Evolutionary conservation across 2,888 invertebrate species (phyloP).

Genomic region (Sesia bembeciformis): DNA sequence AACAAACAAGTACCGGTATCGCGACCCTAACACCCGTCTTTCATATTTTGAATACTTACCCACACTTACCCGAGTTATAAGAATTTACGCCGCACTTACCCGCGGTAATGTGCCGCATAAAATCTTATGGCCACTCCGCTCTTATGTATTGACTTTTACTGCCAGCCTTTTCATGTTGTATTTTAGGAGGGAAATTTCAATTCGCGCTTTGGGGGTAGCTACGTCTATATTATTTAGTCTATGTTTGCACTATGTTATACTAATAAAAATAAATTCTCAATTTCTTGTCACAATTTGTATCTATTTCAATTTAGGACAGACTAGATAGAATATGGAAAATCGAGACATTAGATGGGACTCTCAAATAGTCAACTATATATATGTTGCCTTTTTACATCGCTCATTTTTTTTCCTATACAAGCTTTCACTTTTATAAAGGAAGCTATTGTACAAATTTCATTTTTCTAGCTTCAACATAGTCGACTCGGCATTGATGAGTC

Average conservation of each 20-base stretch:
- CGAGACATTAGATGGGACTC: too few relatives aligned
- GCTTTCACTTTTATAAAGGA: too few relatives aligned
- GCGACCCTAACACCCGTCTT: constrained; percentile 17
- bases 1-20: background rate
- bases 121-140: constrained; percentile 67
- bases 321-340: too few relatives aligned
- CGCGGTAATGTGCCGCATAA: constrained; percentile 62
- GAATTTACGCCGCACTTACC: constrained; percentile 70
- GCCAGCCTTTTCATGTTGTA: constrained; percentile 25
- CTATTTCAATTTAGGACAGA: too few relatives aligned
- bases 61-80: constrained; percentile 68
- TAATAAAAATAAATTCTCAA: background rate
- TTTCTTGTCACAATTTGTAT: too few relatives aligned
- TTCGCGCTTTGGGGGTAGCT: constrained; percentile 12
- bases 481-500: too few relatives aligned
- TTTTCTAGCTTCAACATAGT: too few relatives aligned
- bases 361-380: too few relatives aligned
- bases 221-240: background rate
- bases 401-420: too few relatives aligned
- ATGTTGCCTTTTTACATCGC: too few relatives aligned
- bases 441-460: too few relatives aligned
- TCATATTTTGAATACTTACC: constrained; percentile 68
- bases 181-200: constrained; percentile 26
- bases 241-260: background rate
- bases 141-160: constrained; percentile 66